Percentiles rank a stretch among this genome's conserved stretches.
Conservation (phyloP, 2,113 vertebrate species). For the Equus quagga region DNA sequence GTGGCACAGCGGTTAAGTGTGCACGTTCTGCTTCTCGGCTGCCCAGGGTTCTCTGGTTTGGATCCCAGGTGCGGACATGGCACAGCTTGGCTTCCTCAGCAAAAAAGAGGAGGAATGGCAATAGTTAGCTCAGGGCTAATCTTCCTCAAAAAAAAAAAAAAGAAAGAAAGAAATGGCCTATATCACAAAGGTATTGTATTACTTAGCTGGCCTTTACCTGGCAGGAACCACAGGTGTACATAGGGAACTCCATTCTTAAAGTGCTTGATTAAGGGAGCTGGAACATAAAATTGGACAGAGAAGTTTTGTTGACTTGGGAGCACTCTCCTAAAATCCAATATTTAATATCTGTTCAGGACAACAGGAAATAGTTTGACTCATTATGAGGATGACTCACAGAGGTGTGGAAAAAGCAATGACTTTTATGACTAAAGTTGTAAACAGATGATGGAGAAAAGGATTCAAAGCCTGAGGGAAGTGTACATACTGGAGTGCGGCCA, state of each 20-base stretch:
- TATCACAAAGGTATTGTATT: neutral
- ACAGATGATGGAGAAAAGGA: neutral
- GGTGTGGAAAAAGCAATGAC: neutral
- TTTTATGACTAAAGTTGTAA: neutral
- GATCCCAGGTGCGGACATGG: no score
- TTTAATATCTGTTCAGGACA: neutral
- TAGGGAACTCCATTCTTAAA: neutral
- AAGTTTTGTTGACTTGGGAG: neutral
- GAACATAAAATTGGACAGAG: neutral
- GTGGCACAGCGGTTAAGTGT: no score
- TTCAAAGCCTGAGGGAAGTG: neutral
- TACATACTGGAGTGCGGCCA: neutral
- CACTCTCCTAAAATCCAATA: neutral
- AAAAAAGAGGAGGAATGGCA: no score
- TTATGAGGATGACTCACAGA: neutral
- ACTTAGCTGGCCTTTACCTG: neutral
- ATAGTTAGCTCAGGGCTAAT: no score
- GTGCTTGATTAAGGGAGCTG: neutral
- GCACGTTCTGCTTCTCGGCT: no score
- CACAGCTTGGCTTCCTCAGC: no score
- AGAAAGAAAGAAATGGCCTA: neutral
- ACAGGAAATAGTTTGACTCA: neutral
- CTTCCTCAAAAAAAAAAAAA: no score
- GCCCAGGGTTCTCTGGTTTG: no score
- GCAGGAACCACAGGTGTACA: neutral